Percentiles rank a stretch among this genome's conserved stretches.
These are phyloP conservation scores for Eubasilissa splendida DNA, from an alignment of 2,888 invertebrate genomes.

Conservation along the genomic window DNA sequence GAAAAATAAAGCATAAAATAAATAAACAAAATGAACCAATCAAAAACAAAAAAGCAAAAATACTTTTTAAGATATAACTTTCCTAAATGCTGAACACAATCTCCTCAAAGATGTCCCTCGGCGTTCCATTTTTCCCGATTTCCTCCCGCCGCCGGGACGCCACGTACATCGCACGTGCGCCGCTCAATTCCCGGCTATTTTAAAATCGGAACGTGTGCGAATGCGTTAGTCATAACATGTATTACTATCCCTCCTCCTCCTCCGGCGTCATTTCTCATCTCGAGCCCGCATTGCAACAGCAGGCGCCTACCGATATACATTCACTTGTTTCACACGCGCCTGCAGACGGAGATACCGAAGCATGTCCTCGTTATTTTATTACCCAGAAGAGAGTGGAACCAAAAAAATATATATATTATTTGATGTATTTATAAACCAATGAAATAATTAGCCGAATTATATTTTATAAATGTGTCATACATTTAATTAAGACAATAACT, in stretches of 20 bases:
- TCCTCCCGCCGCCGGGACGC: slow-evolving; percentile 34
- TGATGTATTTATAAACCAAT: too few species aligned
- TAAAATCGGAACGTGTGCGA: slow-evolving; percentile 58
- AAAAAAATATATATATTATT: background rate
- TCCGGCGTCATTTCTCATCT: slow-evolving; percentile 46
- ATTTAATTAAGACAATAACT: too few species aligned
- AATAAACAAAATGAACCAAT: background rate
- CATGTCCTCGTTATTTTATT: background rate
- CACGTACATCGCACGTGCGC: slow-evolving; percentile 55
- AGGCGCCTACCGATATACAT: slow-evolving; percentile 1
- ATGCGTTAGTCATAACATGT: slow-evolving; percentile 56
- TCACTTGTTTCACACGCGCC: background rate
- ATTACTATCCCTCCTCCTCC: slow-evolving; percentile 45
- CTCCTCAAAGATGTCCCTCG: background rate
- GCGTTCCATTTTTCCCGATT: slow-evolving; percentile 20
- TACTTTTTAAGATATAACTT: background rate
- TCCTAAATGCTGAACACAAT: background rate
- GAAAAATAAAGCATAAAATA: too few species aligned
- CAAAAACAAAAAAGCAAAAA: background rate
- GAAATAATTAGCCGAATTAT: too few species aligned
- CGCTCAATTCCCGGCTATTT: slow-evolving; percentile 56
- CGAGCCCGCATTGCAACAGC: slow-evolving; percentile 41
- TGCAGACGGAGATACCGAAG: background rate
- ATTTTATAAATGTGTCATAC: too few species aligned
- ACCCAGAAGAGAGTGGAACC: background rate